Evolutionary conservation across 2,888 invertebrate genomes (phyloP).

Genomic region (Parnassius smintheus): DNA sequence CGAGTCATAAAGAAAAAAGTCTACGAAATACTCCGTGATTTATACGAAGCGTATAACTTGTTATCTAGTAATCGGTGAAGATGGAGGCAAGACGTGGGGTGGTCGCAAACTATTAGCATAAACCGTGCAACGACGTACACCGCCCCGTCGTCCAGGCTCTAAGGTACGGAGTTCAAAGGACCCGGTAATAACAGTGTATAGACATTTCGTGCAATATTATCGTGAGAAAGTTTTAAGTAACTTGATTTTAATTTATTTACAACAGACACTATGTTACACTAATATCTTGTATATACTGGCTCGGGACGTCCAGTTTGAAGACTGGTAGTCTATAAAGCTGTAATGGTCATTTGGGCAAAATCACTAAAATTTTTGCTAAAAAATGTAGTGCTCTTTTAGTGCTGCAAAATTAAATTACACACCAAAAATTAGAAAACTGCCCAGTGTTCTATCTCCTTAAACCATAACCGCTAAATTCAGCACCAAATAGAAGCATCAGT

Average conservation of each 20-base stretch:
- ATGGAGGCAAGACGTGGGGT: constrained; percentile 57
- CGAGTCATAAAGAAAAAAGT: not conserved
- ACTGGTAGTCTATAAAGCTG: no score
- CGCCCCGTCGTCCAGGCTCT: constrained; percentile 39
- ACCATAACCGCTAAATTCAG: no score
- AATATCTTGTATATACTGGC: no score
- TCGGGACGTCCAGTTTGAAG: no score
- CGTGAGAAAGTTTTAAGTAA: constrained; percentile 6
- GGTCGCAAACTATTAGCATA: constrained; percentile 61
- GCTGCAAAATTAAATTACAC: no score
- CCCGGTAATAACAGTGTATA: constrained; percentile 15
- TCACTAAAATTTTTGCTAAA: no score
- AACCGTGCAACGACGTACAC: constrained; percentile 53
- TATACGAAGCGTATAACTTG: not conserved
- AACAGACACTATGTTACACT: not conserved
- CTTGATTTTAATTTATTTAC: not conserved
- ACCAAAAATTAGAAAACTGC: no score
- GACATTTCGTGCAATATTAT: constrained; percentile 5
- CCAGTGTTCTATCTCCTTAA: no score
- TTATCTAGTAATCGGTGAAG: constrained; percentile 22
- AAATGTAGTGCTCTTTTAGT: no score
- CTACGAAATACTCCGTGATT: constrained; percentile 6
- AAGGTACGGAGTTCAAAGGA: constrained; percentile 18
- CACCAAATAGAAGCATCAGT: no score
- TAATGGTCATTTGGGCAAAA: no score